phyloP scores from a whole-genome alignment of 2,888 invertebrate species.

The Gordius sp. region DNA sequence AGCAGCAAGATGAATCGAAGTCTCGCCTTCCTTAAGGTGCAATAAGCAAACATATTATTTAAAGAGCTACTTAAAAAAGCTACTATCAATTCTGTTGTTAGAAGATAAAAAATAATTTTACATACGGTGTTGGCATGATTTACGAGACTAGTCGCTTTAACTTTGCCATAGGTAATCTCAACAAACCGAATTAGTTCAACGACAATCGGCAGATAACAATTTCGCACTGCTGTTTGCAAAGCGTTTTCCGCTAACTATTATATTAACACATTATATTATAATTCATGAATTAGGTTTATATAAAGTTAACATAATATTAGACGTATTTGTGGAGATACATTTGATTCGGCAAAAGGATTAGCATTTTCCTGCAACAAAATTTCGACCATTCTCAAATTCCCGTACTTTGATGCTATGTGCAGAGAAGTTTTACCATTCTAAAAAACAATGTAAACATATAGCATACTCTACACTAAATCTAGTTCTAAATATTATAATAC shows the following conservation, averaged over 20 bases:
- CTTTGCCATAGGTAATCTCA: slow-evolving; percentile 25
- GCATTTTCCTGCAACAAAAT: slow-evolving; percentile 72
- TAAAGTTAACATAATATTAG: background rate
- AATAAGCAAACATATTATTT: too few species aligned
- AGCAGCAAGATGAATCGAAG: slow-evolving; percentile 72
- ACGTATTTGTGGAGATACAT: slow-evolving; percentile 36
- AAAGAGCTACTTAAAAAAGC: too few species aligned
- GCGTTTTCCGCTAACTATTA: slow-evolving; percentile 68
- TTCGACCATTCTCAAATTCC: slow-evolving; percentile 56
- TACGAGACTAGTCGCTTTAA: slow-evolving; percentile 23
- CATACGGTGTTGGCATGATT: slow-evolving; percentile 23
- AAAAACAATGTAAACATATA: slow-evolving; percentile 17
- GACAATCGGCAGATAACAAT: slow-evolving; percentile 48
- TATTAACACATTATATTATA: slow-evolving; percentile 18
- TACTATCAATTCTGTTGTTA: too few species aligned
- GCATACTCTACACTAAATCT: too few species aligned
- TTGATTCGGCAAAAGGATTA: slow-evolving; percentile 51
- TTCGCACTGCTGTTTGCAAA: slow-evolving; percentile 63
- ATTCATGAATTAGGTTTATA: slow-evolving; percentile 7
- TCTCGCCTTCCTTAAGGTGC: slow-evolving; percentile 74
- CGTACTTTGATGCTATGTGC: slow-evolving; percentile 73
- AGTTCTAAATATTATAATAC: too few species aligned
- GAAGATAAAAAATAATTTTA: slow-evolving; percentile 13
- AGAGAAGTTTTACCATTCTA: slow-evolving; percentile 71
- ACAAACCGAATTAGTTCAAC: slow-evolving; percentile 53